Base-by-base conservation (phyloP, 53 echinoderm and acorn worm genomes). In the Paracentrotus lividus region DNA sequence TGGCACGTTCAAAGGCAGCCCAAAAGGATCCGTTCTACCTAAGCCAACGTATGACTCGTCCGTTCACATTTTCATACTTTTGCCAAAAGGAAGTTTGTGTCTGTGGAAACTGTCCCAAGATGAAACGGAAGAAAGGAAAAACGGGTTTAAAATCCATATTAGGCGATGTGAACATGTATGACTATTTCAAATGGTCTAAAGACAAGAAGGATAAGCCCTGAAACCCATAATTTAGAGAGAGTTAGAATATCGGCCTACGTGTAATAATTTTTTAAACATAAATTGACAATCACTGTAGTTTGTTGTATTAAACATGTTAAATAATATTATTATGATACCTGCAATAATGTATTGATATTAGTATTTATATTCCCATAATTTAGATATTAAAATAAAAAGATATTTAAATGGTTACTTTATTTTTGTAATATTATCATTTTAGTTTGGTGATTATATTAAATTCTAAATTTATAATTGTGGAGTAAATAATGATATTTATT, bases 21-120 rank as follows among this genome's bases (percentile, higher is more conserved):
- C 69, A 45, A 34, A 84, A 90, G n/a, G 96, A 96, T 27, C 88
- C 91, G 2, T 89, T 55, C 43, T 94, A 94, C 32, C 91, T 96
- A 24, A 90, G 85, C 7, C 93, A 89, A 42, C 92, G 94, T n/a
- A 90, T 87, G 15, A 94, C 96, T 0, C 88, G 96, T 23, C 85
- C 97, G 4, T 97, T 93, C 76, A 94, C 97, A 8, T 97, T 96
- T 84, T 97, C 97, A 2, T 97, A 97, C 93, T 97, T 97, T 81
- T 72, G 93, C 1, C 77, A 95, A 40, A 44, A 77, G 0, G 44
- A 95, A 3, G 44, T 89, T 5, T 97, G 97, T 42, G 94, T 89
- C 33, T 97, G 97, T 92, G 93, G 92, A 42, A 92, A 93, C 20
- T 97, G 97, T 57, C 90, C 93, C 31, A 51, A 94, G 51, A n/a